Evolutionary conservation across 2,797 vertebrate genomes (phyloP).

Genomic region (Amazona ochrocephala): DNA sequence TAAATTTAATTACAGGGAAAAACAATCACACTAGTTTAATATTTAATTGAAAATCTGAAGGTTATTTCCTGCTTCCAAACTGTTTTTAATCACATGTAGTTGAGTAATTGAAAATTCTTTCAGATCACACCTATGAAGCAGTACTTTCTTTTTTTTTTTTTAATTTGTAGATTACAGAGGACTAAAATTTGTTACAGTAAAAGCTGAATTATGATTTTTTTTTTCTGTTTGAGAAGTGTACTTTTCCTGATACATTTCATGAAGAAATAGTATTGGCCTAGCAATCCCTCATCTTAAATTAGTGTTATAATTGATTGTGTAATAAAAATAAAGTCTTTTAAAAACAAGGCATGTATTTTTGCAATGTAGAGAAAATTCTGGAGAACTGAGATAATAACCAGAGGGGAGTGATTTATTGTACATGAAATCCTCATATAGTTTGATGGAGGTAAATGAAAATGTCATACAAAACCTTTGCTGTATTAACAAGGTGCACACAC

Average conservation of each 20-base stretch:
- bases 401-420: not conserved
- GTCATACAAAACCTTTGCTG: not conserved
- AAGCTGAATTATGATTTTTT: not conserved
- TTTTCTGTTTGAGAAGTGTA: not conserved
- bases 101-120: constrained; percentile 11
- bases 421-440: not conserved
- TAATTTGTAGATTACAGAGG: not conserved
- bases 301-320: not conserved
- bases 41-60: constrained; percentile 68
- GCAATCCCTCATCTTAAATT: not conserved
- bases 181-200: not conserved
- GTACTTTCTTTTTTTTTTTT: not conserved
- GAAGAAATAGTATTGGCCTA: not conserved
- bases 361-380: not conserved
- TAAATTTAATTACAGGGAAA: constrained; percentile 60
- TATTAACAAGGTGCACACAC: not conserved
- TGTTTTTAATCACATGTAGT: constrained; percentile 31
- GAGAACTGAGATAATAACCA: not conserved
- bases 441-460: not conserved
- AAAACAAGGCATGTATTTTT: not conserved
- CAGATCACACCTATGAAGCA: not conserved
- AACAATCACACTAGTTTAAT: constrained; percentile 65
- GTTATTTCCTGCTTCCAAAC: constrained; percentile 26
- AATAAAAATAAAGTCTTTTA: not conserved
- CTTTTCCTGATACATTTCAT: not conserved